These are phyloP conservation scores for Hylomyscus alleni DNA, from an alignment of 2,797 vertebrate genomes.

Conservation along the genomic window DNA sequence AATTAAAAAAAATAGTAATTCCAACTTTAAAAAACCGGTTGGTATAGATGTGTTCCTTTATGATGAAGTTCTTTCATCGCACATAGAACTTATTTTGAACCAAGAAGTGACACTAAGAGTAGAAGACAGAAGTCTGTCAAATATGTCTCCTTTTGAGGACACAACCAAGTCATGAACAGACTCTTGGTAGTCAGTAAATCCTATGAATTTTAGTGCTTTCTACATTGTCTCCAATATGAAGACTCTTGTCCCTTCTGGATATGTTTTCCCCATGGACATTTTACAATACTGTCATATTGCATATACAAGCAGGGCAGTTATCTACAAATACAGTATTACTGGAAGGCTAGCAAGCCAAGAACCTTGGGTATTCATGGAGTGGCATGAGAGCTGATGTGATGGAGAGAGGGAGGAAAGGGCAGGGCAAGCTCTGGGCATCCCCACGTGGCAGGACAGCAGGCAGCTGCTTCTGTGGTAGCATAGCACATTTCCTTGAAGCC, in stretches of 20 bases:
- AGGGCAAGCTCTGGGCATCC: background rate
- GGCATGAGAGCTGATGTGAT: background rate
- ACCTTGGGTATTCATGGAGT: background rate
- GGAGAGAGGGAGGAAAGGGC: background rate
- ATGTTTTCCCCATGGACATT: background rate
- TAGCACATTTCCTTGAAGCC: background rate
- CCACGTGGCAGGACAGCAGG: background rate
- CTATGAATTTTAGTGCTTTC: slow-evolving; percentile 29
- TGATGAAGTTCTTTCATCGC: slow-evolving; percentile 37
- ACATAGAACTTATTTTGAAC: slow-evolving; percentile 67
- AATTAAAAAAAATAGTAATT: background rate
- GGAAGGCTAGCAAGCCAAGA: background rate
- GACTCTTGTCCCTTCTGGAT: background rate
- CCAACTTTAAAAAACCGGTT: background rate
- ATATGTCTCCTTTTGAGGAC: background rate
- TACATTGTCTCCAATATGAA: background rate
- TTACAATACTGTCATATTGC: background rate
- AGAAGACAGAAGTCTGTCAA: slow-evolving; percentile 19
- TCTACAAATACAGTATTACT: background rate
- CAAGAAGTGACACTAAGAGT: slow-evolving; percentile 48
- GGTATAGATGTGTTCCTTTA: slow-evolving; percentile 27
- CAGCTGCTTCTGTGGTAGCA: accelerated
- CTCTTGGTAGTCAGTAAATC: slow-evolving; percentile 6
- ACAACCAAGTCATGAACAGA: background rate
- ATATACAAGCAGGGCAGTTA: background rate